Evolutionary conservation across 2,113 vertebrate species (phyloP).

Genomic region (Naja naja): DNA sequence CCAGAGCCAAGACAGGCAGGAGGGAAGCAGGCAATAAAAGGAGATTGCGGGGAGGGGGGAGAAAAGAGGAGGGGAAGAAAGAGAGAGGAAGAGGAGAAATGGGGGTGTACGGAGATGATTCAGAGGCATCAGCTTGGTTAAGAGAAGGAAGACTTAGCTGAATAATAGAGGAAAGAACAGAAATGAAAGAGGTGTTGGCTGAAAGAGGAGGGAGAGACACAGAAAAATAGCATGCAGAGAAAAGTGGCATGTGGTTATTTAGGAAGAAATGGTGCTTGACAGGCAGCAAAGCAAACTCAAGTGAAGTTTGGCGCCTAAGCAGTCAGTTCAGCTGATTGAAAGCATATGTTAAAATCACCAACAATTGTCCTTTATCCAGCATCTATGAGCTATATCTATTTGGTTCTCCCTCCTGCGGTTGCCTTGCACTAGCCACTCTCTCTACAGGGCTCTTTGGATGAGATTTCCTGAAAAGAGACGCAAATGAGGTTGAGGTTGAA

Average conservation of each 20-base stretch:
- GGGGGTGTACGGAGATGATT: not conserved
- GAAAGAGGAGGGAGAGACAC: not conserved
- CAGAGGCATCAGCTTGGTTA: not conserved
- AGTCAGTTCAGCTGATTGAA: not conserved
- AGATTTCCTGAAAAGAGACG: not conserved
- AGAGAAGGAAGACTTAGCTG: not conserved
- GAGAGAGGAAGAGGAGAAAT: not conserved
- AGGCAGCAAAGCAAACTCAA: not conserved
- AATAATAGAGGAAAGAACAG: not conserved
- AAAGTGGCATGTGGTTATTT: not conserved
- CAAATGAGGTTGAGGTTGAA: too few relatives aligned
- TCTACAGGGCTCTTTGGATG: not conserved
- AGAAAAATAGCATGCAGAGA: not conserved
- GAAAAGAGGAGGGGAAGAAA: not conserved
- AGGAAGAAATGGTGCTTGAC: not conserved
- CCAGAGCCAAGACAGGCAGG: slow-evolving; percentile 1
- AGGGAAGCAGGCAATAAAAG: not conserved
- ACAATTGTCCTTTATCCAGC: not conserved
- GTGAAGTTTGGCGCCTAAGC: not conserved
- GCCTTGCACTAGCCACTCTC: not conserved
- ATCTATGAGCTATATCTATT: too few relatives aligned
- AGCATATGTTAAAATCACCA: not conserved
- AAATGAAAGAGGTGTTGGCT: not conserved
- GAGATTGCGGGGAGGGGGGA: not conserved
- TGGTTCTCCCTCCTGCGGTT: not conserved